These are phyloP conservation scores for Chanos chanos DNA, from an alignment of 2,797 vertebrate species.

Conservation along the genomic window DNA sequence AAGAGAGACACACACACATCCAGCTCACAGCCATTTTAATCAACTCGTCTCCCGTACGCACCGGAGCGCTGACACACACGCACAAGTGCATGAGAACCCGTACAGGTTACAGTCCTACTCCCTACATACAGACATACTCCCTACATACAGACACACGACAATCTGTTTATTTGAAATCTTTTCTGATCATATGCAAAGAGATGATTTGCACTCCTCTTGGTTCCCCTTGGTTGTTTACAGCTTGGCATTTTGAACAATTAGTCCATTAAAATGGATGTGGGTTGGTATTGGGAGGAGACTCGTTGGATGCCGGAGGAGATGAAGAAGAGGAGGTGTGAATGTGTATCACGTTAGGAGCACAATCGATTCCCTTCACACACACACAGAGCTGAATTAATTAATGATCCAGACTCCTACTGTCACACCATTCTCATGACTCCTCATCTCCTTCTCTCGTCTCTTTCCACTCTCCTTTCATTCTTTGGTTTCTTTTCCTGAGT, in stretches of 20 bases:
- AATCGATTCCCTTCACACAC: constrained; percentile 73
- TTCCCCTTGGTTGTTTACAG: constrained; percentile 51
- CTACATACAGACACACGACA: no score
- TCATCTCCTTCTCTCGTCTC: constrained; percentile 29
- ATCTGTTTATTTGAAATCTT: no score
- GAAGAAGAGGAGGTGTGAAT: constrained; percentile 56
- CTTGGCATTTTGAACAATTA: constrained; percentile 65
- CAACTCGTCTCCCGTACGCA: constrained; percentile 47
- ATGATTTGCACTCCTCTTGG: constrained; percentile 20
- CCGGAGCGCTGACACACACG: no score
- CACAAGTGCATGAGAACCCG: no score
- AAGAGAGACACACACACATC: constrained; percentile 28
- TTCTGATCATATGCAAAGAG: no score
- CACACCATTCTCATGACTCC: constrained; percentile 46
- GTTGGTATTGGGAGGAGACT: no score
- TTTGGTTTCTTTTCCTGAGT: constrained; percentile 1
- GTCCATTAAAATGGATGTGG: constrained; percentile 67
- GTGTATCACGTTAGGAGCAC: constrained; percentile 58
- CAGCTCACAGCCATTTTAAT: constrained; percentile 59
- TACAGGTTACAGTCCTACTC: no score
- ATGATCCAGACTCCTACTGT: constrained; percentile 57
- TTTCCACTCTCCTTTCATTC: constrained; percentile 16
- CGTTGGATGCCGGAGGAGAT: no score
- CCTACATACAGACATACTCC: no score
- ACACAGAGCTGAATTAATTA: constrained; percentile 62